Evolutionary conservation across 2,888 invertebrate genomes (phyloP).

Genomic region (Watsonalla cultraria): DNA sequence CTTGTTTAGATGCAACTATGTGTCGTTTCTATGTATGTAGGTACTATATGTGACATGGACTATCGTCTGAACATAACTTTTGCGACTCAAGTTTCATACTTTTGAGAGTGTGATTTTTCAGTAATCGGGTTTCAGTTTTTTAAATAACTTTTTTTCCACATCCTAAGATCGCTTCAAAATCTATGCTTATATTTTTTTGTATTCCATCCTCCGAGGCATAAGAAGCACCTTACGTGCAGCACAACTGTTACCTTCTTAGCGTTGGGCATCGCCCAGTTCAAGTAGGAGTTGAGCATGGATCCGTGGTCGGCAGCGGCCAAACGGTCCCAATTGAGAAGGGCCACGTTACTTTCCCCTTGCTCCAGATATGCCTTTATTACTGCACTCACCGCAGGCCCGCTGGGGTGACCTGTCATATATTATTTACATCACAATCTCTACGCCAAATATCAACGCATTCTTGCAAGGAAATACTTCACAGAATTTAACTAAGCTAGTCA

Average conservation of each 20-base stretch:
- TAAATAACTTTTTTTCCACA: no score
- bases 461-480: background rate
- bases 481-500: background rate
- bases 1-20: no score
- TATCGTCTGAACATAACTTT: no score
- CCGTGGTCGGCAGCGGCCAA: conserved; percentile 44
- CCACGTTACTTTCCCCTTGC: conserved; percentile 48
- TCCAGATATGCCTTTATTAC: conserved; percentile 47
- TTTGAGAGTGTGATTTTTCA: no score
- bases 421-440: conserved; percentile 17
- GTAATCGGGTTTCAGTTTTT: no score
- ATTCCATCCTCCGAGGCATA: no score
- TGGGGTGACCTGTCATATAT: conserved; percentile 46
- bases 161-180: no score
- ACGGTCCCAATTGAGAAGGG: conserved; percentile 60
- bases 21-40: no score
- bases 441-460: conserved; percentile 2
- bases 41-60: no score
- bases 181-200: no score
- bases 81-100: no score
- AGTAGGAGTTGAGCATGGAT: conserved; percentile 43
- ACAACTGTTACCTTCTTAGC: conserved; percentile 43
- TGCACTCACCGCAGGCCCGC: conserved; percentile 50
- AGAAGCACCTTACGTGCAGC: no score
- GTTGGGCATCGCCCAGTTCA: conserved; percentile 64